Evolutionary conservation across 2,797 vertebrate species (phyloP).

Genomic region (Macroramphosus scolopax): DNA sequence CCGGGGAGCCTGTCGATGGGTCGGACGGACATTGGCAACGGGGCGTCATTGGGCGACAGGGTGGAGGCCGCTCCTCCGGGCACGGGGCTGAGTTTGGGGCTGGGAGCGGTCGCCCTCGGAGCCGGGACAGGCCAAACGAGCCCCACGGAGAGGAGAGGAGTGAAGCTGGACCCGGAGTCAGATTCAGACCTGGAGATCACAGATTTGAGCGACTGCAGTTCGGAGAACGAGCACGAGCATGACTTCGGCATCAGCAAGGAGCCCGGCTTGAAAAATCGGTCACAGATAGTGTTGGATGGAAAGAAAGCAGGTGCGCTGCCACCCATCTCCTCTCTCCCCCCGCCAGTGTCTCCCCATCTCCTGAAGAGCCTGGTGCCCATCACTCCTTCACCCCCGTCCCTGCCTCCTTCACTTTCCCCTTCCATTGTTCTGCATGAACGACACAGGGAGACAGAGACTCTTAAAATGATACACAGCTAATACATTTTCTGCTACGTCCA

Average conservation of each 20-base stretch:
- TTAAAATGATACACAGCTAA: slow-evolving; percentile 80
- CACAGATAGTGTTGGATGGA: slow-evolving; percentile 69
- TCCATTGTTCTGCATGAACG: slow-evolving; percentile 71
- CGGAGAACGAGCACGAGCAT: slow-evolving; percentile 81
- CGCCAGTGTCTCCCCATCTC: slow-evolving; percentile 69
- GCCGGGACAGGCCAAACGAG: slow-evolving; percentile 66
- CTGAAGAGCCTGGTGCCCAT: slow-evolving; percentile 80
- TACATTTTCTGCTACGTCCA: slow-evolving; percentile 57
- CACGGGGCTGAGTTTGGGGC: slow-evolving; percentile 60
- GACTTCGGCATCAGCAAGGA: slow-evolving; percentile 72
- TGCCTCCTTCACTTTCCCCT: slow-evolving; percentile 71
- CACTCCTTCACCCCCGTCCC: slow-evolving; percentile 73
- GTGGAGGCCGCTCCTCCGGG: slow-evolving; percentile 54
- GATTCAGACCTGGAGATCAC: slow-evolving; percentile 94
- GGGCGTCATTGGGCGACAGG: slow-evolving; percentile 59
- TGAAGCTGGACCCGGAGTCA: slow-evolving; percentile 87
- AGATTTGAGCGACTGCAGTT: slow-evolving; percentile 89
- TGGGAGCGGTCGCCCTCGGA: slow-evolving; percentile 63
- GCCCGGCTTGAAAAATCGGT: slow-evolving; percentile 57
- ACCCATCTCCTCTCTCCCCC: slow-evolving; percentile 69
- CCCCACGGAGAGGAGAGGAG: slow-evolving; percentile 72
- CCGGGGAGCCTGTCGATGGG: slow-evolving; percentile 66
- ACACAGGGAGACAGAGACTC: slow-evolving; percentile 82
- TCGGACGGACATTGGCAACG: slow-evolving; percentile 73
- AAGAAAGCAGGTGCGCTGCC: slow-evolving; percentile 69